Evolutionary conservation across 2,888 invertebrate species (phyloP), one percentile per base, ranked within the genome.

Genomic region (Drosophila pseudotakahashii): DNA sequence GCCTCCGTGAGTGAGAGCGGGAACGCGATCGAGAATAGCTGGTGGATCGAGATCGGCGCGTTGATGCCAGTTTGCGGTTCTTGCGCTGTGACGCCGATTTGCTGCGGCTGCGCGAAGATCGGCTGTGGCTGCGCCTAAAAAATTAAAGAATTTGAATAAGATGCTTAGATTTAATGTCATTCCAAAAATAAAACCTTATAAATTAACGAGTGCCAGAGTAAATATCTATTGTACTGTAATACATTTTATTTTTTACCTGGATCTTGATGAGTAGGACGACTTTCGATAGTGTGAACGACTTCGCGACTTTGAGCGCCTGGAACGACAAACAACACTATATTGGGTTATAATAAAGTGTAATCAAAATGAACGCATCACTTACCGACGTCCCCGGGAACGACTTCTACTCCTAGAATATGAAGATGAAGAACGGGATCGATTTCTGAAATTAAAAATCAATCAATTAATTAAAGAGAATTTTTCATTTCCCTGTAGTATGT

Each of bases 11-110:
- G 16, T 79, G 78, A 14, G 89, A 86, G 30, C 79, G 78, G 0
- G 89, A 89, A n/a, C 80, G 77, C 0, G 89, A 89, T 3, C 78
- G 73, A 0, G 89, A 89, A 47, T 90, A 90, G 55, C 73, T 88
- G 7, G 81, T 71, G 3, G 91, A 90, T n/a, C 90, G 89, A 2
- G 91, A 91, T 23, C 91, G 85, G 13, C 91, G 82, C 2, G 91
- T 91, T 1, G 91, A 91, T 0, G 89, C 91, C 14, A 92, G 66
- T 62, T 91, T 91, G 30, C 86, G 89, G 39, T 85, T 90, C 11
- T 76, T 79, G 26, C 89, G 87, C 57, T 81, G 83, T 4, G 69
- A 58, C 13, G 89, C 75, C 7, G 87, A 68, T 55, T 86, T 83
- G 44, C 89, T 84, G 16, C 81, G 87, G 54, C 87, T 84, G 2